Evolutionary conservation across 2,113 vertebrate species (phyloP).

Genomic region (Callorhinus ursinus): DNA sequence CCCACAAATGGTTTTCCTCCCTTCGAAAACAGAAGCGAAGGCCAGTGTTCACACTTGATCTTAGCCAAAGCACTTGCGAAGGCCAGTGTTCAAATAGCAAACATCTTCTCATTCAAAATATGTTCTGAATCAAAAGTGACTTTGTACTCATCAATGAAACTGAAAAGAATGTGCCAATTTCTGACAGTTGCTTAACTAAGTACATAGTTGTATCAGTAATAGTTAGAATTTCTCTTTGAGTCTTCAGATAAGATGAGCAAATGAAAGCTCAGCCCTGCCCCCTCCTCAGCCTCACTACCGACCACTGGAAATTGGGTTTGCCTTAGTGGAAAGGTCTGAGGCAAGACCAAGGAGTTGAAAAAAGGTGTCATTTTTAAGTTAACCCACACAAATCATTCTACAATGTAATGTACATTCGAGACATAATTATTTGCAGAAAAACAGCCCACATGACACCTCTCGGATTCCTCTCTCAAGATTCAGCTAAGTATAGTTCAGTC

Average conservation of each 20-base stretch:
- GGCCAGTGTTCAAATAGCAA: background rate
- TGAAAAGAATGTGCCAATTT: background rate
- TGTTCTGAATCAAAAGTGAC: background rate
- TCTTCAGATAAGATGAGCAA: conserved; percentile 30
- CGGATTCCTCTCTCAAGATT: conserved; percentile 19
- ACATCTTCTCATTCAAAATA: background rate
- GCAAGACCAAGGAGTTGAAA: background rate
- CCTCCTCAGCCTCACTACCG: background rate
- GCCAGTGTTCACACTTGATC: background rate
- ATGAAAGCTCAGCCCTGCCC: background rate
- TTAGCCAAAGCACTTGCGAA: background rate
- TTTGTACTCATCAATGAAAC: background rate
- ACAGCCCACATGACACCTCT: conserved; percentile 2
- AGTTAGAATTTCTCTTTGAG: conserved; percentile 10
- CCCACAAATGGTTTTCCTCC: background rate
- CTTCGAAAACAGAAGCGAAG: conserved; percentile 32
- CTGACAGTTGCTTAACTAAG: background rate
- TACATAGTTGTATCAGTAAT: background rate
- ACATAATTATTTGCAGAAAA: conserved; percentile 44
- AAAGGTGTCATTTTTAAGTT: background rate
- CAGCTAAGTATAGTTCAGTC: conserved; percentile 12
- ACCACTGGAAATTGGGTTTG: background rate
- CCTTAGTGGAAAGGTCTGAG: background rate
- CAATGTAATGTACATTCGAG: background rate
- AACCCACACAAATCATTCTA: background rate